Evolutionary conservation across 2,113 vertebrate genomes (phyloP).

Genomic region (Tympanuchus pallidicinctus): DNA sequence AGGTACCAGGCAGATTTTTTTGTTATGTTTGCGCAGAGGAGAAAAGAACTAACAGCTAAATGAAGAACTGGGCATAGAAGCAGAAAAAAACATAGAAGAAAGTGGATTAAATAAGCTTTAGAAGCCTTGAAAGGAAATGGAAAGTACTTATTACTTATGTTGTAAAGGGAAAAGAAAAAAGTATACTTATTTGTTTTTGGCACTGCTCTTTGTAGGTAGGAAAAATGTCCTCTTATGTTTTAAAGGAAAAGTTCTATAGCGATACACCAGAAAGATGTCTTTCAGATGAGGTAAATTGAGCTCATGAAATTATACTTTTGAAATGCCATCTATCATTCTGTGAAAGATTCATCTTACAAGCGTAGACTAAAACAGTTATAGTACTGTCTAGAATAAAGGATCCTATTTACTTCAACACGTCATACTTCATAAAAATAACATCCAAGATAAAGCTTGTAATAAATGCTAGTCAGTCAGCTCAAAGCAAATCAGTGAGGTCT

Average conservation of each 20-base stretch:
- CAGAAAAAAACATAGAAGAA: neutral
- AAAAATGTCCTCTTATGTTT: neutral
- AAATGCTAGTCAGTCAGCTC: neutral
- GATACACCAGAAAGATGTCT: neutral
- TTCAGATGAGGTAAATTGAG: neutral
- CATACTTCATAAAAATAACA: neutral
- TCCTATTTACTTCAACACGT: neutral
- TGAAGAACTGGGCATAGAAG: fast-evolving
- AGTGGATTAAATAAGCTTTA: neutral
- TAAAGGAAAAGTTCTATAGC: neutral
- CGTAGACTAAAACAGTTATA: neutral
- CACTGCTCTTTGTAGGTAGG: neutral
- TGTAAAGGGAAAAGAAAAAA: neutral
- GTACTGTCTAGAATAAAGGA: neutral
- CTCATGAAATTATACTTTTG: neutral
- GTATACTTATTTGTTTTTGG: neutral
- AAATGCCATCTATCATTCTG: neutral
- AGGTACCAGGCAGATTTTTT: neutral
- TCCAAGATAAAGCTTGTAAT: neutral
- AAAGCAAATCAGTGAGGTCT: neutral
- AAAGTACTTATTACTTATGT: neutral
- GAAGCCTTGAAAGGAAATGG: neutral
- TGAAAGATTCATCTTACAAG: neutral
- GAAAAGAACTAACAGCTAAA: neutral
- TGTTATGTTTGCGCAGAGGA: neutral